phyloP scores from a whole-genome alignment of 2,113 vertebrate genomes.

The Cebus imitator region DNA sequence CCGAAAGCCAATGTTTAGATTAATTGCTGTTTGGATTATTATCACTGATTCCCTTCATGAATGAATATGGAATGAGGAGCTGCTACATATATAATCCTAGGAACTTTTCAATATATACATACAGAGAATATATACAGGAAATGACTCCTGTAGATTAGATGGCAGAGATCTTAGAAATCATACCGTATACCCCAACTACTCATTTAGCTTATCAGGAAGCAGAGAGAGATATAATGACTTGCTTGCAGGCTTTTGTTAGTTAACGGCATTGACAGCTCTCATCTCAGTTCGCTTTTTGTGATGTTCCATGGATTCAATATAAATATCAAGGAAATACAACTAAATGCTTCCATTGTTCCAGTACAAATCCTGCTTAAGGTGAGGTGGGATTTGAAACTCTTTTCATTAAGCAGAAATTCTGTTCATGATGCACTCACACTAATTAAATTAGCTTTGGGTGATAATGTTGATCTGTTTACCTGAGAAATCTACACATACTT shows the following conservation, averaged over 20 bases:
- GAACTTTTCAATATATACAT: neutral
- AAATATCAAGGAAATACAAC: neutral
- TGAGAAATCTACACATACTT: slow-evolving; percentile 20
- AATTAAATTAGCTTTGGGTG: neutral
- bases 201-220: neutral
- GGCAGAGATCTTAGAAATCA: neutral
- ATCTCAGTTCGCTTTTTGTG: neutral
- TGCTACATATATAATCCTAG: neutral
- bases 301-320: neutral
- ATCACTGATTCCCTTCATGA: neutral
- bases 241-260: neutral
- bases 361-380: neutral
- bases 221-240: neutral
- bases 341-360: neutral
- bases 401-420: slow-evolving; percentile 50
- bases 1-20: neutral
- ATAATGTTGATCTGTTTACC: neutral
- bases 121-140: neutral
- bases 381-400: slow-evolving; percentile 3
- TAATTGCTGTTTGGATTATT: slow-evolving; percentile 49
- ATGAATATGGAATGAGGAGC: slow-evolving; percentile 9
- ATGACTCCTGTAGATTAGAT: neutral
- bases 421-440: neutral
- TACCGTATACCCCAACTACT: neutral
- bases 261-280: neutral